Evolutionary conservation across 2,113 vertebrate genomes (phyloP), one percentile per base, ranked within the genome.

Genomic region (Eurystomus gularis): DNA sequence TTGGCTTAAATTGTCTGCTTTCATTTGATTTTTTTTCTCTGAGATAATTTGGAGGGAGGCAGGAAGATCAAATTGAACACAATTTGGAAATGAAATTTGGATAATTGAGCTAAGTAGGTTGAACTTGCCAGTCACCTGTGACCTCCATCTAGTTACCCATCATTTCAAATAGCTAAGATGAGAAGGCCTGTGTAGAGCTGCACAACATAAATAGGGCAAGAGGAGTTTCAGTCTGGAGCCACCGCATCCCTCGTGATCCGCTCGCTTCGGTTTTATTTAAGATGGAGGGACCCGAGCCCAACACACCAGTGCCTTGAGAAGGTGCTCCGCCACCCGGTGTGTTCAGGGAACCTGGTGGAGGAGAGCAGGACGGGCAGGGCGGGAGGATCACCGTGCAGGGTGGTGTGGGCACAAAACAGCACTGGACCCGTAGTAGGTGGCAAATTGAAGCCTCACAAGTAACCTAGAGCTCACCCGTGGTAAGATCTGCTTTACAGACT

Each of bases 31-130:
- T 92, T 84, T 70, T 60, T 61, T 68, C 81, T 87, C 75, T 77
- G 26, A 89, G 57, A 86, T 89, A 91, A 93, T 96, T 97, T 94
- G 87, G 66, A 96, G 72, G 54, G 80, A 97, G 86, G 94, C 83
- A 96, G 80, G 75, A 95, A 96, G 96, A 97, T 97, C 68, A 97
- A 96, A 96, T 77, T 97, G 95, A 98, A 94, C 77, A 93, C 94
- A 96, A 96, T 98, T 98, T 98, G 88, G 92, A 96, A 98, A 97
- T 91, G 96, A 96, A 98, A 97, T 89, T 95, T 97, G 96, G 90
- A 94, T 97, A 97, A 98, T 97, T 97, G 97, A 97, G 90, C 95
- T 97, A 96, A 97, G 94, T 97, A 91, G 78, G 90, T 83, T 98
- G 97, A 98, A 96, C 96, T 97, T 95, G 95, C 96, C 96, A 81